Evolutionary conservation across 2,113 vertebrate species (phyloP), one percentile per base, ranked within the genome.

Genomic region (Sinosuthora webbiana): DNA sequence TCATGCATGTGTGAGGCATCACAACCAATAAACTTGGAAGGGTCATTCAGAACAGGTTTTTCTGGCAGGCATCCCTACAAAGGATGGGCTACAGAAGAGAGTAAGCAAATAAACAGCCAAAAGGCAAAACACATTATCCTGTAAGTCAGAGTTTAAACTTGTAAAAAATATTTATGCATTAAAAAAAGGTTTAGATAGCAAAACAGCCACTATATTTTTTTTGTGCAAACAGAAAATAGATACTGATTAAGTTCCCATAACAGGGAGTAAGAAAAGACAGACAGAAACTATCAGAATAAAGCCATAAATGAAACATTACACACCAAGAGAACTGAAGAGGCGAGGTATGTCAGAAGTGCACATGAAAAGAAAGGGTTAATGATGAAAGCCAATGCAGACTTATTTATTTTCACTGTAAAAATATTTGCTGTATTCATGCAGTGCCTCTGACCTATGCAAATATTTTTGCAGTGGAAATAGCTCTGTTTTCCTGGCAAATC

Each of bases 401-500:
- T 94, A 85, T 89, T 95, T 96, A 83, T 95, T 97, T 93, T 83
- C 82, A 86, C 50, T 86, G 73, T 91, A 94, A 95, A 95, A 95
- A 95, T 92, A 96, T 96, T 94, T 94, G 81, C 78, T 89, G 65
- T 91, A 91, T 96, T 95, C 83, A 64, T 89, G 87, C 75, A 86
- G 68, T 90, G 87, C 82, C 79, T 95, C 37, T 95, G 93, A 94
- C 93, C 94, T 95, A 95, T 0, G 18, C 95, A 95, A 96, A 95
- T 94, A 97, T 94, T 96, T 95, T 93, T 90, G 69, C 75, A 88
- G 64, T 96, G 44, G 55, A 95, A 96, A 95, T 86, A 96, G 92
- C 68, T 96, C 84, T 81, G 79, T 94, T 88, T 93, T 96, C 75
- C 82, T 96, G 87, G 92, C 92, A 96, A 91, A 84, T 70, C 35